These are phyloP conservation scores for Chlorospingus flavigularis DNA, from an alignment of 2,797 vertebrate genomes.

Conservation along the genomic window DNA sequence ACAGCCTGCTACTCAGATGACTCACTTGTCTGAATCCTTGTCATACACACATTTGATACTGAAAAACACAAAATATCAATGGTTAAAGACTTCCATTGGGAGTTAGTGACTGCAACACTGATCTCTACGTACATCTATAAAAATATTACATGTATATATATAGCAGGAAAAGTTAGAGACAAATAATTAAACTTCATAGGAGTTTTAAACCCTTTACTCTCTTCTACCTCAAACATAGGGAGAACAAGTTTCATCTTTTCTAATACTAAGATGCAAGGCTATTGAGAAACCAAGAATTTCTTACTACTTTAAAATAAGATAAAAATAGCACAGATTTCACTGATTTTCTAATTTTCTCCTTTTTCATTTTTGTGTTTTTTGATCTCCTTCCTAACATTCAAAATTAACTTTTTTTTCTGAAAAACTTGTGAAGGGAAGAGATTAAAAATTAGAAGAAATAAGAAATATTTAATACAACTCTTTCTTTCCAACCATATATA, in stretches of 20 bases:
- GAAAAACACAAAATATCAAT: neutral
- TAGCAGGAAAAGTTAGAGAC: neutral
- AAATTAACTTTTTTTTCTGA: neutral
- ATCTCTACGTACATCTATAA: neutral
- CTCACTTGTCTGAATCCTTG: neutral
- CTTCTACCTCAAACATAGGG: neutral
- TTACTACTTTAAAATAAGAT: neutral
- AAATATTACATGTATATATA: accelerated
- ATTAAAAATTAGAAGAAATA: neutral
- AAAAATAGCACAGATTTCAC: neutral
- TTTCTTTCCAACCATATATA: neutral
- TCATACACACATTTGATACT: neutral
- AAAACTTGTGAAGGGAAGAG: neutral
- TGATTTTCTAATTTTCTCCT: neutral
- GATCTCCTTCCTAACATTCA: neutral
- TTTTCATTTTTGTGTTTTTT: neutral
- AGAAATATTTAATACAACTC: neutral
- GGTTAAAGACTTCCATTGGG: neutral
- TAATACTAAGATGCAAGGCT: neutral
- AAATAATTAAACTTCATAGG: neutral
- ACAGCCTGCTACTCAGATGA: neutral
- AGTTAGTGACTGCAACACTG: neutral
- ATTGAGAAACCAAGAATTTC: neutral
- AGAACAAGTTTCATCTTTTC: neutral
- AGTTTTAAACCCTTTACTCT: neutral